Evolutionary conservation across 2,888 invertebrate genomes (phyloP).

Genomic region (Chalcosyrphus nemorum): DNA sequence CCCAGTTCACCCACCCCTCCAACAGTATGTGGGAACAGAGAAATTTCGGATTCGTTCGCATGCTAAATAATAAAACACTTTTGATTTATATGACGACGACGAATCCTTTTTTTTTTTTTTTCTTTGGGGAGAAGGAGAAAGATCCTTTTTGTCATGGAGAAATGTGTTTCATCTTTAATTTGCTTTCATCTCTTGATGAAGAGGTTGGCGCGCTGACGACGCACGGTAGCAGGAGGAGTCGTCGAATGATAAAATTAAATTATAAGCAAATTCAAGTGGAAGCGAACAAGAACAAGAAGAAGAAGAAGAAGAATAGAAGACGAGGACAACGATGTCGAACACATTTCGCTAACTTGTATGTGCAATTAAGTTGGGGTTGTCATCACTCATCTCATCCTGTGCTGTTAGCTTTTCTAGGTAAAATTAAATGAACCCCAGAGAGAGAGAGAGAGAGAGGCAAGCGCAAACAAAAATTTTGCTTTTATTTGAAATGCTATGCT

Average conservation of each 20-base stretch:
- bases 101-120: constrained; percentile 8
- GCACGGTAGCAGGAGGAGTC: neutral
- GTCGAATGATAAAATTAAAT: constrained; percentile 26
- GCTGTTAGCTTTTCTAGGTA: neutral
- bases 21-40: neutral
- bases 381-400: constrained; percentile 30
- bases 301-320: neutral
- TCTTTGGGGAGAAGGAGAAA: no score
- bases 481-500: constrained; percentile 28
- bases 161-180: constrained; percentile 43
- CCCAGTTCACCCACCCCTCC: neutral
- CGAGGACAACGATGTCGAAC: constrained; percentile 14
- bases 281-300: constrained; percentile 6
- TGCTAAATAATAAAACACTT: constrained; percentile 65
- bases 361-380: constrained; percentile 58
- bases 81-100: constrained; percentile 55
- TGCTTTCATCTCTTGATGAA: constrained; percentile 46
- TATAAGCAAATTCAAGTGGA: constrained; percentile 45
- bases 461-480: constrained; percentile 9
- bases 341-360: constrained; percentile 20
- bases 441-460: no score
- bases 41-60: constrained; percentile 47
- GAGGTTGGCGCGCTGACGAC: neutral
- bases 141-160: neutral
- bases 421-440: neutral